Base-by-base conservation (phyloP, 2,797 vertebrate genomes). In the Allenopithecus nigroviridis region DNA sequence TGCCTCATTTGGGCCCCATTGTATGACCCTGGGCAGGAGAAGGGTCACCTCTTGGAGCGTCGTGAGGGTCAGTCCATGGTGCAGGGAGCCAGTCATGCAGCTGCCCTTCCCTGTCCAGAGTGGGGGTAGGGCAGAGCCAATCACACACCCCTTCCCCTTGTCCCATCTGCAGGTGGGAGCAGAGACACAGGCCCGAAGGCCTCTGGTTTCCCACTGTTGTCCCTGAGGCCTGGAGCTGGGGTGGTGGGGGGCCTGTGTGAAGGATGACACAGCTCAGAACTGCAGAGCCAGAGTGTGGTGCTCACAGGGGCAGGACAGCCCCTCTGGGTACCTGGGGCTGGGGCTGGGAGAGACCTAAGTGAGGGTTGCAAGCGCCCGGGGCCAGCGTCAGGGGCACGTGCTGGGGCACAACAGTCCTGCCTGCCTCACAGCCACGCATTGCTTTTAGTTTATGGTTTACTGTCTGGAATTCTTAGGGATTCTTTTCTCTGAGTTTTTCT, bases 381-480 rank as follows among this genome's bases (percentile, higher is more conserved):
- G 43, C 64, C 19, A 59, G 39, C 22, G 28, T 61, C 36, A 48
- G 64, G 39, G 46, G 16, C 21, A 13, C 11, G 1, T 41, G 48
- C 43, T 30, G 24, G 36, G n/a, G 5, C 24, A 7, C 24, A 36
- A 22, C 6, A 33, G n/a, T 2, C 24, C 26, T 2, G 9, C 21
- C 41, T 36, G 24, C 14, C 36, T 28, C 5, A 5, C 14, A 5
- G 75, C 30, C 14, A 13, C 36, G 4, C 7, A 0, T 9, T 17
- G 19, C 50, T 72, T 50, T 64, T 70, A 59, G 28, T 24, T 70
- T 11, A 10, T 3, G 10, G 13, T 36, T 75, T 78, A 24, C 81
- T 36, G n/a, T 72, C 70, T 68, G n/a, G 39, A 70, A n/a, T 36
- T 16, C 7, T 61, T 39, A 8, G 43, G 50, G 5, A 22, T 75